phyloP scores from a whole-genome alignment of 30 jellyfish, hydroid and myxozoan genomes.

The Mastigias papua region DNA sequence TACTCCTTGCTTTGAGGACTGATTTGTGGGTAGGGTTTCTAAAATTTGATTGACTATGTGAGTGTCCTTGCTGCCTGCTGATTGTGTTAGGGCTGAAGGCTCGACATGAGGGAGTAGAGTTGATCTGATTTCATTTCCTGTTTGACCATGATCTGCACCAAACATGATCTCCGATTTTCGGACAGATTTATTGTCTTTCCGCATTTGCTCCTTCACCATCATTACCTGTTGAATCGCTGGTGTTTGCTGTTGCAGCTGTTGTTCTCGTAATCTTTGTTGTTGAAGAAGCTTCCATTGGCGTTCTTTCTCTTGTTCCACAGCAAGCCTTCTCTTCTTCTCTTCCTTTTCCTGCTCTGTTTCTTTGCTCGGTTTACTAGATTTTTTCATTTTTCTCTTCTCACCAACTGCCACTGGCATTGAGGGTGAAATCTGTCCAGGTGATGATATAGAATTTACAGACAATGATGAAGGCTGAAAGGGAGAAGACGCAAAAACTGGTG shows the following conservation, averaged over 20 bases:
- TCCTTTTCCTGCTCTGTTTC: slow-evolving; percentile 67
- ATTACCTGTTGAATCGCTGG: slow-evolving; percentile 69
- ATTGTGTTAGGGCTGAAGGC: slow-evolving; percentile 38
- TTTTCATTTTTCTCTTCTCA: slow-evolving; percentile 59
- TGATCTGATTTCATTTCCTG: slow-evolving; percentile 30
- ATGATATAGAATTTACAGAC: slow-evolving; percentile 19
- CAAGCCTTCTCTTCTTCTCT: slow-evolving; percentile 67
- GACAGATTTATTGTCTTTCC: slow-evolving; percentile 49
- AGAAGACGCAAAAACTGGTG: slow-evolving; percentile 81
- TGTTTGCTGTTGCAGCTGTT: slow-evolving; percentile 77
- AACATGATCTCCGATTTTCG: slow-evolving; percentile 36
- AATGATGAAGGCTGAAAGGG: slow-evolving; percentile 62
- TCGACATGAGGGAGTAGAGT: slow-evolving; percentile 67
- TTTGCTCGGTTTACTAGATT: slow-evolving; percentile 24
- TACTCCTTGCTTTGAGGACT: slow-evolving; percentile 26
- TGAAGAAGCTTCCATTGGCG: slow-evolving; percentile 83
- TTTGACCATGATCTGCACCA: slow-evolving; percentile 24
- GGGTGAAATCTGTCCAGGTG: slow-evolving; percentile 63
- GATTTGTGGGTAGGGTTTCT: not conserved
- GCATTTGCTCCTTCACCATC: slow-evolving; percentile 78
- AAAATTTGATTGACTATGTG: slow-evolving; percentile 19
- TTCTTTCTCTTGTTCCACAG: slow-evolving; percentile 87
- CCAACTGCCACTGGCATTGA: slow-evolving; percentile 31
- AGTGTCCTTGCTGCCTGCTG: slow-evolving; percentile 12
- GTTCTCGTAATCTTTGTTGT: slow-evolving; percentile 88